Percentiles rank a stretch among this genome's conserved stretches.
Conservation (phyloP, 2,888 invertebrate species). For the Scelioninae gen. 1 region DNA sequence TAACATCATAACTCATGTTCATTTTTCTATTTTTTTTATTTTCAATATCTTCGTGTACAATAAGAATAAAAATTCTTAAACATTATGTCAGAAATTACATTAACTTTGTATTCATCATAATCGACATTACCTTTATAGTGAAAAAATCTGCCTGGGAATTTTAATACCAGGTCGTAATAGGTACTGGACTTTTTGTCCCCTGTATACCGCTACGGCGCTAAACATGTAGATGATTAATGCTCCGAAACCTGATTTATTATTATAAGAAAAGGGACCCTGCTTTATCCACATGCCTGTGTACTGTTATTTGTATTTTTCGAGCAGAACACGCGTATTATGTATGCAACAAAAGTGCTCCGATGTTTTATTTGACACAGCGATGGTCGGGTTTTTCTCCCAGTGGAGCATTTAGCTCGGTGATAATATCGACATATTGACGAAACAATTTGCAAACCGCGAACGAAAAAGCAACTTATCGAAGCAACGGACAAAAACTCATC, state of each 20-base stretch:
- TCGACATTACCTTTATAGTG: background rate
- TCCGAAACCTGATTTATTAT: conserved; percentile 28
- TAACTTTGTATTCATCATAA: no score
- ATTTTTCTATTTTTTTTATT: no score
- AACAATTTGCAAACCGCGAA: conserved; percentile 51
- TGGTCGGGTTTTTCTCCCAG: background rate
- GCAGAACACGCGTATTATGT: conserved; percentile 4
- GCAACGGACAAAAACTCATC: conserved; percentile 44
- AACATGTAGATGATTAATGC: conserved; percentile 39
- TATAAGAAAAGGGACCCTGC: conserved; percentile 27
- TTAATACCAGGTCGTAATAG: conserved; percentile 14
- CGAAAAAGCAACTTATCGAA: conserved; percentile 50
- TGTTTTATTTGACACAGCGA: conserved; percentile 4
- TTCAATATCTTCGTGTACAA: no score
- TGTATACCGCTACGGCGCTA: conserved; percentile 26
- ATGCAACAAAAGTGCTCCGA: background rate
- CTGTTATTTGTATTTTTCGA: conserved; percentile 27
- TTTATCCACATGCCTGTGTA: conserved; percentile 20
- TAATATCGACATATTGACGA: conserved; percentile 49
- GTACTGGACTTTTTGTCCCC: conserved; percentile 24
- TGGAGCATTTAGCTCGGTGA: conserved; percentile 14
- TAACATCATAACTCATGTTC: no score
- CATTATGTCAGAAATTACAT: no score
- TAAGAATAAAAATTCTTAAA: no score
- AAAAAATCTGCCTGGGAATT: background rate